Conservation (phyloP, 1,140 invertebrate genomes). For the Stegodyphus dumicola region DNA sequence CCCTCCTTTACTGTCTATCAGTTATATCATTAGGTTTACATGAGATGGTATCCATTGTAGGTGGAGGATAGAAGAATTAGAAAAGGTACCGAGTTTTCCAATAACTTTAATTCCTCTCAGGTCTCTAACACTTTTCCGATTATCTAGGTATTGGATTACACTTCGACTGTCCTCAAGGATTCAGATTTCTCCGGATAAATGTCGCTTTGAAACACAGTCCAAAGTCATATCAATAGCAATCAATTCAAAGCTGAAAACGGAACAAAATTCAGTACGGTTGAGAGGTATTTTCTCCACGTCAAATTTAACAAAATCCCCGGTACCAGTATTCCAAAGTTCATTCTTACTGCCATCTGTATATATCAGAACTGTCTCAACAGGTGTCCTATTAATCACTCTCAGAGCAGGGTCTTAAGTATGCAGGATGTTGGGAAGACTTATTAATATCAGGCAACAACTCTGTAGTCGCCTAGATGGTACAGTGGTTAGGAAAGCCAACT, state of each 20-base stretch:
- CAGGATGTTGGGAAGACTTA: too few species aligned
- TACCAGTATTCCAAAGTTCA: too few species aligned
- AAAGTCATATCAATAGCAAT: background rate
- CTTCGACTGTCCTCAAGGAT: background rate
- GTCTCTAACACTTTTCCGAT: slow-evolving; percentile 1
- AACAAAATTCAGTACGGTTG: background rate
- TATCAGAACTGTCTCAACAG: too few species aligned
- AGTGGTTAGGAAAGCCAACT: too few species aligned
- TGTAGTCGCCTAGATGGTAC: too few species aligned
- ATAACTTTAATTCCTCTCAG: background rate
- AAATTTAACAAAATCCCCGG: too few species aligned
- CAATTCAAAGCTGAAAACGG: background rate
- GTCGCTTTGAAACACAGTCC: background rate
- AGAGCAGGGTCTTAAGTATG: too few species aligned
- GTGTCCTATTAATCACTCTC: too few species aligned
- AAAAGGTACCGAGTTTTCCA: background rate
- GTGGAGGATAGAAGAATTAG: background rate
- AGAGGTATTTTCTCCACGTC: too few species aligned
- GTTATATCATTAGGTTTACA: slow-evolving; percentile 1
- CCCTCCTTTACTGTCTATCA: background rate
- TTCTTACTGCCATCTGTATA: too few species aligned
- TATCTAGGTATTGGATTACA: slow-evolving; percentile 6
- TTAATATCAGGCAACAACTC: too few species aligned
- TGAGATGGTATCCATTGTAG: slow-evolving; percentile 4
- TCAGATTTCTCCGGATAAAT: background rate